Conservation (phyloP, 2,888 invertebrate species). For the Melieria picta region DNA sequence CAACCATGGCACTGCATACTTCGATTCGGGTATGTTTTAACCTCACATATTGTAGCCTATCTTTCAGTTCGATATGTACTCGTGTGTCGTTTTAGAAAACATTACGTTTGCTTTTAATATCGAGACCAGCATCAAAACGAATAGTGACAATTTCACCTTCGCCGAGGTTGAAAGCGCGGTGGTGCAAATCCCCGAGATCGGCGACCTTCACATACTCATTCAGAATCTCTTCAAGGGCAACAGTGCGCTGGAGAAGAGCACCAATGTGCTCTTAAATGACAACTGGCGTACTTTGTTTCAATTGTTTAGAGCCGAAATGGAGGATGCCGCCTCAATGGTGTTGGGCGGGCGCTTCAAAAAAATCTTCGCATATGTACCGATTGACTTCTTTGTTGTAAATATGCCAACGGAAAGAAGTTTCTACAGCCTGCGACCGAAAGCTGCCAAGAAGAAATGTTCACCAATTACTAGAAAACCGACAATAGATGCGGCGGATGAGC, state of each 20-base stretch:
- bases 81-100: too few species aligned
- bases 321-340: conserved; percentile 73
- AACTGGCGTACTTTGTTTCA: conserved; percentile 77
- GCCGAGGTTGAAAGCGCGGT: conserved; percentile 64
- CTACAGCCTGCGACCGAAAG: background rate
- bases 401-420: conserved; percentile 50
- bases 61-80: too few species aligned
- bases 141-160: conserved; percentile 27
- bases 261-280: conserved; percentile 75
- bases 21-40: too few species aligned
- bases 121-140: too few species aligned
- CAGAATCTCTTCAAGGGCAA: conserved; percentile 70
- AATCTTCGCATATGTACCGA: conserved; percentile 74
- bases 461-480: too few species aligned
- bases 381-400: conserved; percentile 72
- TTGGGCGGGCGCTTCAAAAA: conserved; percentile 71
- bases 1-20: too few species aligned
- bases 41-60: too few species aligned
- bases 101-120: too few species aligned
- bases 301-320: conserved; percentile 73
- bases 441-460: too few species aligned
- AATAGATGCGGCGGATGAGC: too few species aligned
- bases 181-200: conserved; percentile 72
- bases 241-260: conserved; percentile 69
- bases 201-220: conserved; percentile 72